Evolutionary conservation across 2,797 vertebrate genomes (phyloP).

Genomic region (Crenuchus spilurus): DNA sequence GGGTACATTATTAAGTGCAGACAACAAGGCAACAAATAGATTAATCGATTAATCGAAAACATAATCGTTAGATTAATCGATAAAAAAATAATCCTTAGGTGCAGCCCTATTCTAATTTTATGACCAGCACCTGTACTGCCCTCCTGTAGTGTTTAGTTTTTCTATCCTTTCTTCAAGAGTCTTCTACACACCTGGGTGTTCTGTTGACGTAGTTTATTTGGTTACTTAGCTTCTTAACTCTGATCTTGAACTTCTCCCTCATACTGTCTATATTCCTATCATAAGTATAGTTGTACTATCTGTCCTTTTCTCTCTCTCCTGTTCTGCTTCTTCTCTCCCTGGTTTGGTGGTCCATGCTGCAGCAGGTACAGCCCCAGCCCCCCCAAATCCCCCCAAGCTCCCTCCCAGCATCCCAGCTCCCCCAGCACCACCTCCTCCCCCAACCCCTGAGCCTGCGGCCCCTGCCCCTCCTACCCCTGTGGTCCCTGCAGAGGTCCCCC

Average conservation of each 20-base stretch:
- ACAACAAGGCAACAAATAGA: too few species aligned
- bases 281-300: conserved; percentile 37
- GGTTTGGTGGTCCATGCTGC: conserved; percentile 69
- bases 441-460: conserved; percentile 67
- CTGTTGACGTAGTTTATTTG: not conserved
- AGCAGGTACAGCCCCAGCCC: conserved; percentile 84
- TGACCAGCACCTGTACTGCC: too few species aligned
- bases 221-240: too few species aligned
- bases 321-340: conserved; percentile 1
- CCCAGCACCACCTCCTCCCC: conserved; percentile 65
- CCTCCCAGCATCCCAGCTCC: conserved; percentile 67
- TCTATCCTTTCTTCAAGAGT: too few species aligned
- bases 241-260: conserved; percentile 50
- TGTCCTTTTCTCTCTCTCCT: conserved; percentile 60
- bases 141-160: too few species aligned
- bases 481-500: conserved; percentile 84
- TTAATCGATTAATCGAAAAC: too few species aligned
- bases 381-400: conserved; percentile 76
- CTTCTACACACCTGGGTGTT: not conserved
- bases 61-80: too few species aligned
- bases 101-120: not conserved
- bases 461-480: conserved; percentile 62
- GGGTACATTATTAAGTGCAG: too few species aligned
- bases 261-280: conserved; percentile 54
- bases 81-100: too few species aligned